Percentiles rank a stretch among this genome's conserved stretches.
These are phyloP conservation scores for Drosophila recens DNA, from an alignment of 2,888 invertebrate species.

Conservation along the genomic window DNA sequence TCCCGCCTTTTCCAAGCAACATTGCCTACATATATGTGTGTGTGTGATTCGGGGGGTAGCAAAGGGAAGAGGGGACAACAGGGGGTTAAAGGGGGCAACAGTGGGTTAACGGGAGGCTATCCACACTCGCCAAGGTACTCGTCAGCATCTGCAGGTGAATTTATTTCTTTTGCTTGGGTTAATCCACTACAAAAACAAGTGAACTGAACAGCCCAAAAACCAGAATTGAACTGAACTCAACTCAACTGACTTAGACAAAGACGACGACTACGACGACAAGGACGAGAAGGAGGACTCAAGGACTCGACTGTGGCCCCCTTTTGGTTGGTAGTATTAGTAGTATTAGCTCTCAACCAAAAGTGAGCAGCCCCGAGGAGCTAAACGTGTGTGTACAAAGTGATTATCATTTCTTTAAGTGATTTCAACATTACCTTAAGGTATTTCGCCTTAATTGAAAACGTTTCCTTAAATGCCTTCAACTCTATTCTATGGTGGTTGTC, in stretches of 20 bases:
- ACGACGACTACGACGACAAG: conserved; percentile 13
- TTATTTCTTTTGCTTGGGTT: conserved; percentile 76
- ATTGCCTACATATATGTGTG: conserved; percentile 32
- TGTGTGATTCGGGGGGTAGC: neutral
- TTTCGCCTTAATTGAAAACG: conserved; percentile 74
- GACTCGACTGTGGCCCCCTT: conserved; percentile 23
- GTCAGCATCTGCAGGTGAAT: conserved; percentile 76
- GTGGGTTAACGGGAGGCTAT: conserved; percentile 15
- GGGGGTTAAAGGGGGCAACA: conserved; percentile 7
- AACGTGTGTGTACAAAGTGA: conserved; percentile 75
- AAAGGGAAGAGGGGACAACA: neutral
- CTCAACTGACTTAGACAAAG: conserved; percentile 27
- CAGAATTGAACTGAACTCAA: conserved; percentile 14
- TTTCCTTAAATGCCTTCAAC: conserved; percentile 68
- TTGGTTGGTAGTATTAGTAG: conserved; percentile 23
- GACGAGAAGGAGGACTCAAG: conserved; percentile 11
- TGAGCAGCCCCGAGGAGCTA: conserved; percentile 71
- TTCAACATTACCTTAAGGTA: conserved; percentile 78
- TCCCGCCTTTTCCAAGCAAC: conserved; percentile 31
- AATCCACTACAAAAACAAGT: conserved; percentile 76
- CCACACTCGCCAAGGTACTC: conserved; percentile 47
- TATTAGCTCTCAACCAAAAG: conserved; percentile 38
- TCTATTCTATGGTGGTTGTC: conserved; percentile 26
- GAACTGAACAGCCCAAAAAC: conserved; percentile 41
- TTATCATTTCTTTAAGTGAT: conserved; percentile 83